Evolutionary conservation across 2,113 vertebrate genomes (phyloP).

Genomic region (Melanostigma gelatinosum): DNA sequence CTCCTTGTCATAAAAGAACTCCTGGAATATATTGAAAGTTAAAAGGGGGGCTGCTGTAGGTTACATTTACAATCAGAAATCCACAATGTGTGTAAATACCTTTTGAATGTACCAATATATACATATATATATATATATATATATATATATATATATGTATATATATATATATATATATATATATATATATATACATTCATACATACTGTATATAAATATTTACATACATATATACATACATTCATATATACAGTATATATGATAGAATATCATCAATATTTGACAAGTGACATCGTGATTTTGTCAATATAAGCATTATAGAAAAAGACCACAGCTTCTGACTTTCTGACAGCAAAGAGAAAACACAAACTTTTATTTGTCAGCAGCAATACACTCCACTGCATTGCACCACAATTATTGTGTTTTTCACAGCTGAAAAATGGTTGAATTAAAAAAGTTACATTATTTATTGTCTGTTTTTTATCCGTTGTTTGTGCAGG

Average conservation of each 20-base stretch:
- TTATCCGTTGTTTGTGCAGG: slow-evolving; percentile 27
- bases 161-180: background rate
- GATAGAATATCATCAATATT: background rate
- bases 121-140: background rate
- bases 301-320: background rate
- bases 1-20: background rate
- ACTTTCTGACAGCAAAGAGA: background rate
- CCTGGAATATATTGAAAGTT: background rate
- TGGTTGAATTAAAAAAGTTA: slow-evolving; percentile 1
- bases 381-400: background rate
- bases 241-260: no score
- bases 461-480: slow-evolving; percentile 54
- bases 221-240: no score
- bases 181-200: background rate
- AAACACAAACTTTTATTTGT: background rate
- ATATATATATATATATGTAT: background rate
- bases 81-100: background rate
- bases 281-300: background rate
- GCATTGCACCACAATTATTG: background rate
- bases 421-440: slow-evolving; percentile 16
- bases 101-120: background rate
- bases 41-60: no score
- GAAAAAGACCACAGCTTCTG: background rate
- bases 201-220: no score
- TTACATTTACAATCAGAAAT: background rate